Evolutionary conservation across 2,113 vertebrate genomes (phyloP), one percentile per base, ranked within the genome.

Genomic region (Nyctibius bracteatus): DNA sequence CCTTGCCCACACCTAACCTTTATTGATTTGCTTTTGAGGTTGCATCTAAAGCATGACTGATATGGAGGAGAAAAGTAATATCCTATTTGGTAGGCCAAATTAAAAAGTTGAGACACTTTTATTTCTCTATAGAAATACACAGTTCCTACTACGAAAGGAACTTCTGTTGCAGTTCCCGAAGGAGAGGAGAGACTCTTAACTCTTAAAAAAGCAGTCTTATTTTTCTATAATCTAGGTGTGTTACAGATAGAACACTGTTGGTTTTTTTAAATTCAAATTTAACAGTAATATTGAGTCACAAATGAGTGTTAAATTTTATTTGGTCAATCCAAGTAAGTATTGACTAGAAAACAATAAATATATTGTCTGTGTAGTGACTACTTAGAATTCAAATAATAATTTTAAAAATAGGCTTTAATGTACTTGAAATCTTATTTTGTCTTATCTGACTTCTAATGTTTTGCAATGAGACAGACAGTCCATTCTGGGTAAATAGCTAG

Each of bases 31-130:
- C 87, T 96, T 87, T 91, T 81, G 84, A 87, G 49, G 55, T 68
- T 82, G 44, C 62, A 75, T 81, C 87, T 72, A 39, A 83, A 89
- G 35, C 94, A 90, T 95, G 95, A 84, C 79, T 97, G 94, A 95
- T 44, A 63, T 46, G 62, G 74, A 90, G 66, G 90, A 66, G 79
- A 55, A 82, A 91, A 96, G 62, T 81, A 66, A 43, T 47, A 16
- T 5, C 63, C 14, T 59, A 6, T 86, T 88, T 67, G 54, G 54
- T 57, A 87, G 92, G 75, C 63, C 52, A 62, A 5, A 92, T 74
- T 35, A 78, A 68, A 67, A 1, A 12, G 62, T 61, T 83, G 46
- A 73, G 72, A 71, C 84, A 30, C 78, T 86, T 65, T 4, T 58
- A 23, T 44, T 94, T 92, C 88, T 88, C 80, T 78, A 73, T 80